These are phyloP conservation scores for Pentamera pediparva DNA, from an alignment of 53 echinoderm and acorn worm genomes.

Conservation along the genomic window DNA sequence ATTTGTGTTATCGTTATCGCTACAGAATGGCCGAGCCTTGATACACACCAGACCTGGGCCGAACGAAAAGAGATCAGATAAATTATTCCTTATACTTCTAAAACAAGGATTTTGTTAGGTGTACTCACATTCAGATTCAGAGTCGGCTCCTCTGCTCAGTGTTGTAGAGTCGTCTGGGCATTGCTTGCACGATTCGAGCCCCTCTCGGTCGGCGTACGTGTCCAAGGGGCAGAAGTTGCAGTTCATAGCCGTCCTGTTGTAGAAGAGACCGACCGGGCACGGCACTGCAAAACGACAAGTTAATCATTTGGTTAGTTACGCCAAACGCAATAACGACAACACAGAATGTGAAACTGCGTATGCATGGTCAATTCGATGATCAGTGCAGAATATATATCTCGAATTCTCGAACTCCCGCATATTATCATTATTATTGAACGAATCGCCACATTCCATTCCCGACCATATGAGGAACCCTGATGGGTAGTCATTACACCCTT, in stretches of 20 bases:
- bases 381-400: too few species aligned
- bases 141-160: neutral
- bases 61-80: too few species aligned
- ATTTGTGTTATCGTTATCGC: too few species aligned
- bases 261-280: conserved; percentile 11
- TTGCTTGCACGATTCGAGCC: neutral
- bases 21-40: too few species aligned
- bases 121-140: neutral
- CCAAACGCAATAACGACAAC: too few species aligned
- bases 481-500: neutral
- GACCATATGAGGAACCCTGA: too few species aligned
- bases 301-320: neutral
- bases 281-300: neutral
- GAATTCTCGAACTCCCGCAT: too few species aligned
- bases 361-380: too few species aligned
- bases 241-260: neutral
- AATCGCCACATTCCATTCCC: too few species aligned
- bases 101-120: neutral
- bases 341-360: too few species aligned
- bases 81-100: neutral
- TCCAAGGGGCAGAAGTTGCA: conserved; percentile 16
- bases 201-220: conserved; percentile 11
- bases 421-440: too few species aligned
- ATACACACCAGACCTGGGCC: too few species aligned
- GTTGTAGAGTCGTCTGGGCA: neutral